Evolutionary conservation across 2,888 invertebrate genomes (phyloP), one percentile per base, ranked within the genome.

Genomic region (Nomada lathburiana): DNA sequence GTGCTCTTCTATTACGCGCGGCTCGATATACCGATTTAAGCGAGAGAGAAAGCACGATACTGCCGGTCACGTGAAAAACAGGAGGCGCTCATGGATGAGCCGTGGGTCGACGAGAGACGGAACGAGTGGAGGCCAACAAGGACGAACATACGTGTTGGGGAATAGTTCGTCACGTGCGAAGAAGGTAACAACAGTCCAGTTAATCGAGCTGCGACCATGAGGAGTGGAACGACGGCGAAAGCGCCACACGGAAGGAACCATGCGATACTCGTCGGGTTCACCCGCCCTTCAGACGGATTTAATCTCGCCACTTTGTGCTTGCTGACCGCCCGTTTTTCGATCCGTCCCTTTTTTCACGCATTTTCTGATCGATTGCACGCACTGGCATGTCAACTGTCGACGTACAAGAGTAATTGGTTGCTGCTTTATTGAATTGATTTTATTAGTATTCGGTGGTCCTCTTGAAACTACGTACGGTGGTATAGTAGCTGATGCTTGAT

Each of bases 221-320:
- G 47, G 62, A 72, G 52, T 63, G 78, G 78, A 67, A 67, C 76
- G 65, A 77, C 71, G 63, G 81, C 77, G 80, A 83, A 83, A 83
- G 74, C 83, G 74, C 73, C 71, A 81, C 71, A 60, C 77, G 77
- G 80, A 83, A 81, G 73, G 81, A 77, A 74, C 74, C 29, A 26
- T 57, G 50, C 26, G 60, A 72, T 75, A 64, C 64, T 59, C 60
- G 16, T 26, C 20, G 11, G 69, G 65, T 70, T 80, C 59, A 65
- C 69, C 52, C 64, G 64, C 47, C 65, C 75, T 73, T 77, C 63
- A 64, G 13, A 59, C 64, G 20, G 70, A 63, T 76, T 71, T 50
- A 36, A 68, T 71, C 76, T 29, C 36, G 18, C 2, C 13, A 42
- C 47, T 59, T 36, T 57, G 53, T 47, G 13, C 23, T 18, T 47